Evolutionary conservation across 2,888 invertebrate species (phyloP).

Genomic region (Rhingia rostrata): DNA sequence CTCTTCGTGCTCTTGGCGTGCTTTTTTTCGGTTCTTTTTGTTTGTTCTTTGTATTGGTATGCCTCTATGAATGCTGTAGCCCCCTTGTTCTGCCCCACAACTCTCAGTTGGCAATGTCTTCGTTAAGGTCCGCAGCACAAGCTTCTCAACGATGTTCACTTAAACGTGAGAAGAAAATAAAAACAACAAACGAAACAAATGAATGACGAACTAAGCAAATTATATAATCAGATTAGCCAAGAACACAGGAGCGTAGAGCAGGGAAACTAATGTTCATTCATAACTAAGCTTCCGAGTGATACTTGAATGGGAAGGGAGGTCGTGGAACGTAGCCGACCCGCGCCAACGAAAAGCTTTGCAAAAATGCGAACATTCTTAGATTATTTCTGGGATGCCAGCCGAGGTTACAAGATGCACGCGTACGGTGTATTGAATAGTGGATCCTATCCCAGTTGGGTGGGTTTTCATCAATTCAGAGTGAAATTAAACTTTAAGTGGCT

Average conservation of each 20-base stretch:
- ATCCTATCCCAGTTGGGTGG: not conserved
- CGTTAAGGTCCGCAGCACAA: constrained; percentile 17
- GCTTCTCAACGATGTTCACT: constrained; percentile 20
- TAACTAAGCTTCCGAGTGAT: constrained; percentile 34
- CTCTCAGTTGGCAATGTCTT: constrained; percentile 1
- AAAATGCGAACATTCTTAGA: constrained; percentile 25
- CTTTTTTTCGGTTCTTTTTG: constrained; percentile 2
- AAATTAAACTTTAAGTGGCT: constrained; percentile 45
- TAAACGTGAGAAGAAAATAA: not conserved
- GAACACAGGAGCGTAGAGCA: not conserved
- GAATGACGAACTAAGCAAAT: constrained; percentile 45
- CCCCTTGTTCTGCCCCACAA: not conserved
- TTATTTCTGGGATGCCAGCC: constrained; percentile 22
- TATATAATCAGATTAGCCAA: constrained; percentile 33
- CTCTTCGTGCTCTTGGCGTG: constrained; percentile 29
- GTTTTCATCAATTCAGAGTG: constrained; percentile 1
- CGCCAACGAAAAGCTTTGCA: constrained; percentile 35
- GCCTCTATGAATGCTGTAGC: not conserved
- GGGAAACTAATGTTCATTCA: constrained; percentile 65
- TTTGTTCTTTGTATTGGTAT: constrained; percentile 9
- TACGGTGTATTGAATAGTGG: not conserved
- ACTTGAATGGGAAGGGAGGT: not conserved
- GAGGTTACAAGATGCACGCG: not conserved
- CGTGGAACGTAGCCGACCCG: not conserved
- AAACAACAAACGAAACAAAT: not conserved